Conservation (phyloP, 2,113 vertebrate genomes). For the Pachycephala philippinensis region DNA sequence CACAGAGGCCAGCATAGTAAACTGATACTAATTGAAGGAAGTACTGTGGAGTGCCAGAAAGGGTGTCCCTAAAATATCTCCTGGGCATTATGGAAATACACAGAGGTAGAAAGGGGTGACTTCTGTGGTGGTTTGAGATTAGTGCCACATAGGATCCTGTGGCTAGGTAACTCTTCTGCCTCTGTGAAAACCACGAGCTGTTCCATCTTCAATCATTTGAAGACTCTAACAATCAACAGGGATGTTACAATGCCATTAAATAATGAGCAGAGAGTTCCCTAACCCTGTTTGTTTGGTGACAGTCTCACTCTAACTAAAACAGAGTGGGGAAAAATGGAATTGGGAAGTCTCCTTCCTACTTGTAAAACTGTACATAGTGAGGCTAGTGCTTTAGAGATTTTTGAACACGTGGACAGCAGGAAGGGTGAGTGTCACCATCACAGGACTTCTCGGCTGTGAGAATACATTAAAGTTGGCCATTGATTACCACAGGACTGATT, state of each 20-base stretch:
- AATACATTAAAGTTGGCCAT: not conserved
- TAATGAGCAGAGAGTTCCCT: not conserved
- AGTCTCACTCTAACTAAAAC: not conserved
- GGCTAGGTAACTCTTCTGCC: not conserved
- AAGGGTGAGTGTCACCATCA: not conserved
- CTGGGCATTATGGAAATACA: not conserved
- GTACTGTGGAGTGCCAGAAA: not conserved
- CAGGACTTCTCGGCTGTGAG: not conserved
- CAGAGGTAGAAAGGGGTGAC: not conserved
- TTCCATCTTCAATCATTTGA: not conserved
- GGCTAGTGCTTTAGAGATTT: not conserved
- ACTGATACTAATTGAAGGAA: not conserved
- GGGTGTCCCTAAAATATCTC: not conserved
- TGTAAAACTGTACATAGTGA: not conserved
- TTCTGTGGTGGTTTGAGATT: not conserved
- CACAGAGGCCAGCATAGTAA: not conserved
- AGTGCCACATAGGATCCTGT: not conserved
- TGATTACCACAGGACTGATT: not conserved
- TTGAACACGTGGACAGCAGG: not conserved
- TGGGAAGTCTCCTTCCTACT: not conserved
- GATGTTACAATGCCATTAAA: not conserved
- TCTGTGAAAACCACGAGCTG: not conserved
- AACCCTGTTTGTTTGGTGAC: not conserved
- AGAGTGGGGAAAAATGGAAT: not conserved
- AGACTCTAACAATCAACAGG: not conserved